Evolutionary conservation across 2,113 vertebrate species (phyloP).

Genomic region (Dissostichus mawsoni): DNA sequence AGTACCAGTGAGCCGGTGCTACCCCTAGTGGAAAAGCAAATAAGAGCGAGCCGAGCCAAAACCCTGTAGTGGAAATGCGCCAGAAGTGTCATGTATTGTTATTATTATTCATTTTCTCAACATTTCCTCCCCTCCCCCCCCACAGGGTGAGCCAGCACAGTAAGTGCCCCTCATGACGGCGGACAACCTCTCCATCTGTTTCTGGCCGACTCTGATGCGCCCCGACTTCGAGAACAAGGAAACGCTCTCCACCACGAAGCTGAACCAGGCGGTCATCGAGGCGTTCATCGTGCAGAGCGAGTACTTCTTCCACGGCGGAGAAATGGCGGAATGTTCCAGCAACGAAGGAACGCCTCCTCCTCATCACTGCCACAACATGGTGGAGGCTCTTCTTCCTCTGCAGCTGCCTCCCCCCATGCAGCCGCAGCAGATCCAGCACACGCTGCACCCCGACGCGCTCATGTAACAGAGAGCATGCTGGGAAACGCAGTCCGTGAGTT

Average conservation of each 20-base stretch:
- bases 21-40: too few relatives aligned
- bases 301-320: slow-evolving; percentile 96
- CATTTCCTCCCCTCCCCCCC: rapidly evolving
- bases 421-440: slow-evolving; percentile 94
- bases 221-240: slow-evolving; percentile 98
- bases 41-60: too few relatives aligned
- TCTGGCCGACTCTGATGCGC: slow-evolving; percentile 99
- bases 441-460: slow-evolving; percentile 89
- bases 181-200: slow-evolving; percentile 99
- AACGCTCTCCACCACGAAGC: slow-evolving; percentile 96
- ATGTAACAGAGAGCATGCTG: too few relatives aligned
- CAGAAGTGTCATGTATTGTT: too few relatives aligned
- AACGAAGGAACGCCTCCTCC: slow-evolving; percentile 85
- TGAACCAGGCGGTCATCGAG: slow-evolving; percentile 97
- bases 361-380: slow-evolving; percentile 88
- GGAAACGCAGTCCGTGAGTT: too few relatives aligned
- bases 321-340: slow-evolving; percentile 89
- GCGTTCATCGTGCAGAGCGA: slow-evolving; percentile 97
- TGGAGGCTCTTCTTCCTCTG: slow-evolving; percentile 93
- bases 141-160: slow-evolving; percentile 95
- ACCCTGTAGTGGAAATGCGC: too few relatives aligned
- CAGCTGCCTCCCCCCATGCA: slow-evolving; percentile 96
- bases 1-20: too few relatives aligned
- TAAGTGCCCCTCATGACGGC: slow-evolving; percentile 95
- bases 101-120: too few relatives aligned